Conservation (phyloP, 2,797 vertebrate species). For the Spondyliosoma cantharus region DNA sequence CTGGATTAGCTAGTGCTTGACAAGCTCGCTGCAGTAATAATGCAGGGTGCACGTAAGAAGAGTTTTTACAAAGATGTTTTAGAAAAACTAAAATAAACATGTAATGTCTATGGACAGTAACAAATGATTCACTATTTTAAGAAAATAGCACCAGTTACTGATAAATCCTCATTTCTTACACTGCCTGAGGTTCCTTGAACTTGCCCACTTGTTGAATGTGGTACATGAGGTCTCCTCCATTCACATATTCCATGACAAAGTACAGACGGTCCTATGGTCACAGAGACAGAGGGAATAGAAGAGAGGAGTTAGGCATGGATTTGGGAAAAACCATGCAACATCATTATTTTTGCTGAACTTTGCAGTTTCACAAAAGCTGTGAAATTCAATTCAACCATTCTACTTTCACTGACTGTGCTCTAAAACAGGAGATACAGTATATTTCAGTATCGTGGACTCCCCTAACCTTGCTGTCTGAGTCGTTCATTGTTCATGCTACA, state of each 20-base stretch:
- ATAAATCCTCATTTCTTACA: constrained; percentile 85
- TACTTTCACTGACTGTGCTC: not conserved
- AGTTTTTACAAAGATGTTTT: not conserved
- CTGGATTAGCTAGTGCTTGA: not conserved
- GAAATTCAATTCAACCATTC: not conserved
- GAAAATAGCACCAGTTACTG: not conserved
- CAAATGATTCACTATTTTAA: not conserved
- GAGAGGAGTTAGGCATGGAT: not conserved
- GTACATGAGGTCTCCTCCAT: constrained; percentile 97
- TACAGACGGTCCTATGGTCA: constrained; percentile 92
- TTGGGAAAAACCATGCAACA: constrained; percentile 2
- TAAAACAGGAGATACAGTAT: not conserved
- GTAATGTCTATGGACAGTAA: no score
- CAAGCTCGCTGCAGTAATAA: constrained; percentile 12
- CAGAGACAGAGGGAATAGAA: constrained; percentile 11
- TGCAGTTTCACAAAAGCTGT: constrained; percentile 7
- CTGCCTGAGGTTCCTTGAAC: constrained; percentile 98
- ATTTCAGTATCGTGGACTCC: constrained; percentile 13
- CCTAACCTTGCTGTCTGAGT: constrained; percentile 50
- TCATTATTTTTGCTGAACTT: not conserved
- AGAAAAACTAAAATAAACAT: not conserved
- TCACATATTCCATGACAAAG: constrained; percentile 99
- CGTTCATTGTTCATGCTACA: constrained; percentile 32
- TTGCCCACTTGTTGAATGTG: constrained; percentile 91
- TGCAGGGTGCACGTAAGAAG: not conserved